Conservation (phyloP, 2,888 invertebrate genomes). For the Macaria notata region DNA sequence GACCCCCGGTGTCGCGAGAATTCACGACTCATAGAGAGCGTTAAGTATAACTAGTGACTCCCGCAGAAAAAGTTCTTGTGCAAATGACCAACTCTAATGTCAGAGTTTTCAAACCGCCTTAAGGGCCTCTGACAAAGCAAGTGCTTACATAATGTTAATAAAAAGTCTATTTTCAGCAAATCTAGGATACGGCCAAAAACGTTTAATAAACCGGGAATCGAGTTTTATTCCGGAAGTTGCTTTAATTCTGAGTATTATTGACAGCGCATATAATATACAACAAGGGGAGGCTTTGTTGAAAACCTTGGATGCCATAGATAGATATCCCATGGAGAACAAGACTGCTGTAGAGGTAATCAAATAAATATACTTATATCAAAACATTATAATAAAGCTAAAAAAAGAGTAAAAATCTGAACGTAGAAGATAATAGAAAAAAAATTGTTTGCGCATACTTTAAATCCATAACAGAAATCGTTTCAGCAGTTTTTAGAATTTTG, state of each 20-base stretch:
- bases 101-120: neutral
- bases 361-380: no score
- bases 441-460: no score
- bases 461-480: no score
- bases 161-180: neutral
- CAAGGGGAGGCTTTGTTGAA: neutral
- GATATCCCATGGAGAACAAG: neutral
- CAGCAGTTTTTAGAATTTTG: no score
- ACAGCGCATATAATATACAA: neutral
- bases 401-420: no score
- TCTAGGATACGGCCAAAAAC: neutral
- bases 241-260: neutral
- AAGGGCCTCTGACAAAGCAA: neutral
- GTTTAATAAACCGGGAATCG: neutral
- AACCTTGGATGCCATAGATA: neutral
- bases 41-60: neutral
- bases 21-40: neutral
- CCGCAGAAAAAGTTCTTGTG: neutral
- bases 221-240: neutral
- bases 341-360: neutral
- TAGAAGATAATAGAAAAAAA: no score
- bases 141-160: neutral
- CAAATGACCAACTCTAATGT: neutral
- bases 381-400: no score
- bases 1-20: no score